Evolutionary conservation across 2,113 vertebrate genomes (phyloP), one percentile per base, ranked within the genome.

Genomic region (Zosterops pallidus): DNA sequence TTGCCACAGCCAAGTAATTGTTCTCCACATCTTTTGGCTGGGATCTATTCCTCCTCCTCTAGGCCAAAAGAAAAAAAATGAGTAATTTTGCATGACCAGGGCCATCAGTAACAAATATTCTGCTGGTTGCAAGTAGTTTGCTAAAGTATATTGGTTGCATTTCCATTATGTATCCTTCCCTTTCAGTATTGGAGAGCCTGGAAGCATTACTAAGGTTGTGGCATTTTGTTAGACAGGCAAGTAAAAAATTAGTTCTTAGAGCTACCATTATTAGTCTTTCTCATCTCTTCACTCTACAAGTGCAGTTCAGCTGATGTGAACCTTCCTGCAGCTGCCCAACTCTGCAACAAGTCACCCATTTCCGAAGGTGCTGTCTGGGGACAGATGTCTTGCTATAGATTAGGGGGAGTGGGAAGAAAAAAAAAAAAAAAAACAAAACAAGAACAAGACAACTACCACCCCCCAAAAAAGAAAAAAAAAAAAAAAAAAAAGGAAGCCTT

Each of bases 391-490:
- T 5, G 5, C 37, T 71, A 63, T 2, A 55, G 39, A 39, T 42
- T 8, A 16, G 9, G 7, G 3, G 28, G 4, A 37, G 2, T 22
- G 20, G 29, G n/a, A 63, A 84, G 22, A 70, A 82, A 71, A 79
- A 24, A 29, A 89, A 94, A 84, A 12, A 16, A 25, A 35, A 37
- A n/a, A n/a, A n/a, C n/a, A n/a, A n/a, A n/a, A n/a, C n/a, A n/a
- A n/a, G n/a, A n/a, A 37, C 37, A 37, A 37, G 37, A 42, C 26
- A 84, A 49, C 12, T 37, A 47, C 21, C 9, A 16, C 2, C 1
- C 3, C 23, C 17, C 17, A 12, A 37, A 3, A 11, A 14, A 11
- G 2, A 2, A 17, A 15, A 5, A n/a, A n/a, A 37, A 31, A 37
- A 31, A 1, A 2, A 19, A 42, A n/a, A 35, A 25, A 23, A 39